Evolutionary conservation across 2,797 vertebrate species (phyloP).

Genomic region (Ara ararauna): DNA sequence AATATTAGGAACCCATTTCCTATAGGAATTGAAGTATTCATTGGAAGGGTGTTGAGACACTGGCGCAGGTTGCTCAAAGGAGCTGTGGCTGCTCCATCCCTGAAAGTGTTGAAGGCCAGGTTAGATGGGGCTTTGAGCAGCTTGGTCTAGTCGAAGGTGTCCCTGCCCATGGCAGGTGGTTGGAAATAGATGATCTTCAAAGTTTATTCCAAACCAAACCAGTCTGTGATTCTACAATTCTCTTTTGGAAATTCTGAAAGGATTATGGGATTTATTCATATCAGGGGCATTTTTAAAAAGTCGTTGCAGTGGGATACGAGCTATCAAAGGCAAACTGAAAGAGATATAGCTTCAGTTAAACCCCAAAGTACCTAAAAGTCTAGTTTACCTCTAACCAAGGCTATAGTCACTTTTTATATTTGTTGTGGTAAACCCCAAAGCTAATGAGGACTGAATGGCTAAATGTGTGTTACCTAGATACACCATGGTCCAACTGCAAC

Average conservation of each 20-base stretch:
- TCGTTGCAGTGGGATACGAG: background rate
- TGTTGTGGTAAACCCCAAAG: background rate
- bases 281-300: background rate
- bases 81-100: background rate
- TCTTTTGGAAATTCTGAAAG: background rate
- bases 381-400: background rate
- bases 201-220: background rate
- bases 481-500: background rate
- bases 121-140: background rate
- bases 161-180: too few species aligned
- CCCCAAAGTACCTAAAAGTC: background rate
- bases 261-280: background rate
- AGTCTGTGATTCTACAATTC: background rate
- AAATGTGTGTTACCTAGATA: background rate
- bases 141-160: background rate
- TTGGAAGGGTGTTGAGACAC: background rate
- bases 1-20: background rate
- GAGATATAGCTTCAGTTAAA: background rate
- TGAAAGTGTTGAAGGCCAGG: background rate
- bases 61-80: background rate
- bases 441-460: background rate
- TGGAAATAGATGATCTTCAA: background rate
- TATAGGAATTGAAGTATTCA: background rate
- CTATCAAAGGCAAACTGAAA: background rate
- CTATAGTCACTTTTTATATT: background rate